Evolutionary conservation across 2,888 invertebrate genomes (phyloP), one percentile per base, ranked within the genome.

Genomic region (Xanthia icteritia): DNA sequence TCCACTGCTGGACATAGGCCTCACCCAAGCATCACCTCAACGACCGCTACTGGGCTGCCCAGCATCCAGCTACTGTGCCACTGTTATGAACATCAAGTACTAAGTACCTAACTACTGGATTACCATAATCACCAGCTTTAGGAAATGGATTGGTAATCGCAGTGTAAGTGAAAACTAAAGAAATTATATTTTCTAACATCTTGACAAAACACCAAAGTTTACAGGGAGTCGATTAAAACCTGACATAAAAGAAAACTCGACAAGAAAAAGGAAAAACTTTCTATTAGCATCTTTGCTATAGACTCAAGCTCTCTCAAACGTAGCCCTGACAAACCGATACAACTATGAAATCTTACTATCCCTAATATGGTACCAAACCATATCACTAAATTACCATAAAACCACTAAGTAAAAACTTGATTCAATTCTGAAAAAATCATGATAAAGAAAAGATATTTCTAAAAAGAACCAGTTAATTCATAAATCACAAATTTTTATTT

Each of bases 211-310:
- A 45, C 27, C 13, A 36, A 45, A 45, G 17, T 56, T 31, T 1
- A 13, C 11, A n/a, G 15, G 11, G 3, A 11, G 1, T 31, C 4
- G 13, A 36, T 42, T 36, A 51, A 51, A 36, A n/a, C 9, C 15
- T 11, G 17, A 20, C 23, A 42, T 51, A 23, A 23, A 54, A 56
- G 13, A 5, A 56, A 56, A n/a, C 56, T 1, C 11, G n/a, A 11
- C 48, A 1, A 13, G 31, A 45, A 80, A 67, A 67, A n/a, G 15
- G 67, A n/a, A 83, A 78, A 60, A 39, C 73, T 64, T 63, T 68
- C 67, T 67, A 56, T n/a, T 58, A 20, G 23, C 56, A 63, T 48
- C 54, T 67, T 23, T n/a, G 20, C 31, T 60, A 60, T 31, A 54
- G 54, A 54, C 8, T 20, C 64, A 39, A 64, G 20, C 45, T 27